Conservation (phyloP, 2,113 vertebrate species). For the Carettochelys insculpta region DNA sequence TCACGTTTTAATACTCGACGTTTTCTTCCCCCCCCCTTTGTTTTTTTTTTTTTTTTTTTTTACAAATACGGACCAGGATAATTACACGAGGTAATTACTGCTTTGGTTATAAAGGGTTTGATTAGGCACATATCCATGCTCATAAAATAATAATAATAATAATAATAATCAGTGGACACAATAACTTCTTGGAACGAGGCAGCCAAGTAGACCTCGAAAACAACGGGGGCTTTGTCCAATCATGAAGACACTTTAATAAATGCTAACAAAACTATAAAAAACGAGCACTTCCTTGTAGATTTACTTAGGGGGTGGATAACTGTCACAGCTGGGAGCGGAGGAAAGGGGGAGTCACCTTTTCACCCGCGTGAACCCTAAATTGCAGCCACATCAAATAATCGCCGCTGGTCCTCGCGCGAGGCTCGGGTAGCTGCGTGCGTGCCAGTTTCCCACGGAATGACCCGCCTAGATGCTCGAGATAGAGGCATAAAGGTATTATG, state of each 20-base stretch:
- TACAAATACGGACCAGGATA: constrained; percentile 80
- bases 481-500: neutral
- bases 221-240: constrained; percentile 36
- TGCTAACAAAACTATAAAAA: neutral
- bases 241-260: constrained; percentile 25
- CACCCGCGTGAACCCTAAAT: neutral
- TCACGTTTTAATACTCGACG: constrained; percentile 83
- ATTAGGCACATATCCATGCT: constrained; percentile 69
- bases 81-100: constrained; percentile 79
- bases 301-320: neutral
- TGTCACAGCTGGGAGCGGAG: neutral
- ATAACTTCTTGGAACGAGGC: constrained; percentile 14
- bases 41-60: no score
- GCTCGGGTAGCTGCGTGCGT: neutral
- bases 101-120: constrained; percentile 75
- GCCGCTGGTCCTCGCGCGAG: neutral
- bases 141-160: constrained; percentile 28
- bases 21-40: constrained; percentile 81
- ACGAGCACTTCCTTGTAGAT: neutral
- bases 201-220: constrained; percentile 30
- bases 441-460: constrained; percentile 5
- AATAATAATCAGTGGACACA: constrained; percentile 12
- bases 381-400: neutral
- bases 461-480: neutral
- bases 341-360: neutral